Evolutionary conservation across 2,113 vertebrate genomes (phyloP).

Genomic region (Pampusana beccarii): DNA sequence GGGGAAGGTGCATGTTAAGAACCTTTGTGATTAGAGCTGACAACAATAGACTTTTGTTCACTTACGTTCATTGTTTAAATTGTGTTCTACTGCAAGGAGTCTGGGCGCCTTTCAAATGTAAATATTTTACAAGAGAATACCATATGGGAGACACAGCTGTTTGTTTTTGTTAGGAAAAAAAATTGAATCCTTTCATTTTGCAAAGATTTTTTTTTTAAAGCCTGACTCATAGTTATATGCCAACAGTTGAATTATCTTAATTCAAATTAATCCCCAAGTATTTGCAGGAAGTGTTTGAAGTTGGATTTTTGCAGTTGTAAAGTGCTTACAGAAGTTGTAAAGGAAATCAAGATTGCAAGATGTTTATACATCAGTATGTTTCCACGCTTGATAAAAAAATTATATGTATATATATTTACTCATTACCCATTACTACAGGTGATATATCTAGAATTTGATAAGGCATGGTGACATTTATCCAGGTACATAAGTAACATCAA

Average conservation of each 20-base stretch:
- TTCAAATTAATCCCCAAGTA: slow-evolving; percentile 67
- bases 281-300: slow-evolving; percentile 52
- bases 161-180: slow-evolving; percentile 71
- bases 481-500: not conserved
- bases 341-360: slow-evolving; percentile 37
- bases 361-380: not conserved
- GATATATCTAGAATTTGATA: not conserved
- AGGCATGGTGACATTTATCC: not conserved
- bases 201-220: slow-evolving; percentile 15
- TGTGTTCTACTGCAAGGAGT: slow-evolving; percentile 52
- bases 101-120: slow-evolving; percentile 75
- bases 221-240: not conserved
- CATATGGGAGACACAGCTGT: slow-evolving; percentile 75
- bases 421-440: not conserved
- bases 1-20: not conserved
- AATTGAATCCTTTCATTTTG: slow-evolving; percentile 57
- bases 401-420: not conserved
- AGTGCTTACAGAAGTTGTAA: slow-evolving; percentile 26
- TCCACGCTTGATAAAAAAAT: not conserved
- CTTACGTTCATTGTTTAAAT: slow-evolving; percentile 62
- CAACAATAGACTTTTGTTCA: slow-evolving; percentile 41
- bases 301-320: slow-evolving; percentile 37
- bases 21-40: slow-evolving; percentile 13
- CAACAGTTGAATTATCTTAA: slow-evolving; percentile 67
- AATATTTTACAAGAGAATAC: slow-evolving; percentile 75